A percentile compares a stretch with the other conserved stretches of the same genome.
Conservation (phyloP, 2,888 invertebrate genomes). For the Chrysotoxum bicinctum region DNA sequence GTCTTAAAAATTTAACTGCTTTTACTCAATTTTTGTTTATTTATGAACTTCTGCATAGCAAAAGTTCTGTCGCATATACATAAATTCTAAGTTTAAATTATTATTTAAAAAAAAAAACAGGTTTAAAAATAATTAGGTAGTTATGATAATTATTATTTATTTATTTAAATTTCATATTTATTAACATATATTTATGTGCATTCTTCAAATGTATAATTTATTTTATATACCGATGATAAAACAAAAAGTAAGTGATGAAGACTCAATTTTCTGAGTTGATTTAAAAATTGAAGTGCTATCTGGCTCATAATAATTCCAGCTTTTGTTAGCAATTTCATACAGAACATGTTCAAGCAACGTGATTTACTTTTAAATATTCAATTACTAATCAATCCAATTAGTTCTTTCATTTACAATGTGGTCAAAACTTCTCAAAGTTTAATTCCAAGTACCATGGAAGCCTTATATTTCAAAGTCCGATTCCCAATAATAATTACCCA, state of each 20-base stretch:
- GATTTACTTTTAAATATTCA: slow-evolving; percentile 21
- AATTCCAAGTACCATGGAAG: slow-evolving; percentile 7
- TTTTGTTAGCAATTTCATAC: neutral
- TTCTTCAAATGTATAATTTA: no score
- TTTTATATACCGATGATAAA: no score
- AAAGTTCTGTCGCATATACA: no score
- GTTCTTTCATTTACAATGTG: slow-evolving; percentile 9
- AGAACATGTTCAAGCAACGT: slow-evolving; percentile 7
- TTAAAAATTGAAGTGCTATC: neutral
- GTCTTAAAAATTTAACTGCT: no score
- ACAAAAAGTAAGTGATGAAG: neutral
- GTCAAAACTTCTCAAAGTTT: slow-evolving; percentile 5
- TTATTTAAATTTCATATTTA: no score
- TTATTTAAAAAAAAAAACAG: no score
- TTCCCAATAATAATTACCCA: slow-evolving; percentile 63
- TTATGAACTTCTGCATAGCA: no score
- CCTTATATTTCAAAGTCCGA: slow-evolving; percentile 28
- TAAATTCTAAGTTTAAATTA: no score
- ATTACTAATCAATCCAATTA: slow-evolving; percentile 22
- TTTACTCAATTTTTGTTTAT: no score
- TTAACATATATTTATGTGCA: no score
- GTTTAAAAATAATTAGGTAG: no score
- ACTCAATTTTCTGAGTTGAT: neutral
- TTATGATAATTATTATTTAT: no score
- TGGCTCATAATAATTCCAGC: neutral